Conservation (phyloP, 2,113 vertebrate species). For the Capreolus pygargus region DNA sequence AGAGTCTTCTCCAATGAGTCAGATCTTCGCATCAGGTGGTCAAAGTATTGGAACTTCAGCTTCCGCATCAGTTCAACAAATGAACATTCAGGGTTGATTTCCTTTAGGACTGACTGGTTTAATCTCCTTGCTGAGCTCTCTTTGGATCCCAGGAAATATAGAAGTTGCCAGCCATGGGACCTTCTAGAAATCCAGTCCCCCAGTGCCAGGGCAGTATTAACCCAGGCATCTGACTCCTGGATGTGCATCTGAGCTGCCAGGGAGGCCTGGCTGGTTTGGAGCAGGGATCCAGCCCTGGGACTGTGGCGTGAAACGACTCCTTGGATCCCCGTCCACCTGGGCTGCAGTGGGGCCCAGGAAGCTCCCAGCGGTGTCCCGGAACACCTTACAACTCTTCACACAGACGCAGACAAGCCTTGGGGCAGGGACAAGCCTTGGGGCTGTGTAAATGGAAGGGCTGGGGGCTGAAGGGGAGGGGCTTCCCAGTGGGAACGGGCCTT, state of each 20-base stretch:
- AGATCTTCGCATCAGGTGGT: not conserved
- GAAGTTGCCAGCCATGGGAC: too few relatives aligned
- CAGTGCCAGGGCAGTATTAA: rapidly evolving
- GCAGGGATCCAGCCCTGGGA: too few relatives aligned
- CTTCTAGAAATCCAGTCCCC: not conserved
- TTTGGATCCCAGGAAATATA: not conserved
- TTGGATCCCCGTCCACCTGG: rapidly evolving
- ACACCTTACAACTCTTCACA: not conserved
- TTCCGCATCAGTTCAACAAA: not conserved
- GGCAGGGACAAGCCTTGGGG: not conserved
- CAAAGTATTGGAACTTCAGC: not conserved
- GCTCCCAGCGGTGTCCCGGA: not conserved
- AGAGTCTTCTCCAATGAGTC: not conserved
- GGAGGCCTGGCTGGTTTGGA: not conserved
- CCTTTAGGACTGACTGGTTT: not conserved
- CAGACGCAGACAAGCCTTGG: not conserved
- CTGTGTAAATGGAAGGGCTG: not conserved
- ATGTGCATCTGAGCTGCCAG: not conserved
- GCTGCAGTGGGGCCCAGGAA: not conserved
- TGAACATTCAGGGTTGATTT: not conserved
- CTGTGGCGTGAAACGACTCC: rapidly evolving
- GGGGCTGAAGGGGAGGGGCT: not conserved
- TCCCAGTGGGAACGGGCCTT: rapidly evolving
- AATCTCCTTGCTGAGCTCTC: not conserved
- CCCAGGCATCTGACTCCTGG: not conserved